Conservation (phyloP, 2,113 vertebrate species). For the Phyllopteryx taeniolatus region DNA sequence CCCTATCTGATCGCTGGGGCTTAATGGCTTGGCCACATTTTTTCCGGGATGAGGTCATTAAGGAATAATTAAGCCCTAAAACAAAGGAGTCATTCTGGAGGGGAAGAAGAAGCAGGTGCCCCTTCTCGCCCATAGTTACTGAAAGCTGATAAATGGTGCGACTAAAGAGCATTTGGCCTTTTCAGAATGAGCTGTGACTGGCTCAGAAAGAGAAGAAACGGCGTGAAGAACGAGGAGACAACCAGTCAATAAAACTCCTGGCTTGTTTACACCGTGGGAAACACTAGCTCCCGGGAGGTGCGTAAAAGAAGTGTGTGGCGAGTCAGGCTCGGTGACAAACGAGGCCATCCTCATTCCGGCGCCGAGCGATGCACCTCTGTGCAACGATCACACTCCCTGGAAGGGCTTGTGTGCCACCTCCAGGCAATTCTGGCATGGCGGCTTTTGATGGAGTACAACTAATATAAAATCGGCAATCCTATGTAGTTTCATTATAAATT, state of each 20-base stretch:
- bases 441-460: no score
- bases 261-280: constrained; percentile 59
- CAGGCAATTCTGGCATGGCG: no score
- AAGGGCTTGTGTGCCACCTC: neutral
- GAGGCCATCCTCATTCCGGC: constrained; percentile 13
- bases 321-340: constrained; percentile 33
- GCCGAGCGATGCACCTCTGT: constrained; percentile 34
- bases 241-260: constrained; percentile 45
- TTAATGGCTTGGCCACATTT: constrained; percentile 60
- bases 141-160: constrained; percentile 38
- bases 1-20: constrained; percentile 54
- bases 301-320: constrained; percentile 38
- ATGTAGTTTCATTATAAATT: no score
- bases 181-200: constrained; percentile 59
- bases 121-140: constrained; percentile 47
- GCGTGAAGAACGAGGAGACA: constrained; percentile 36
- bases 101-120: constrained; percentile 49
- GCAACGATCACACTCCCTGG: constrained; percentile 30
- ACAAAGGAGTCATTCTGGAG: constrained; percentile 63
- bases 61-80: constrained; percentile 69
- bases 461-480: no score
- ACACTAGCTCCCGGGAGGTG: constrained; percentile 23
- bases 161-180: constrained; percentile 59
- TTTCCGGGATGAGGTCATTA: constrained; percentile 71
- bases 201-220: constrained; percentile 36